Conservation (phyloP, 2,113 vertebrate genomes). For the Python bivittatus region DNA sequence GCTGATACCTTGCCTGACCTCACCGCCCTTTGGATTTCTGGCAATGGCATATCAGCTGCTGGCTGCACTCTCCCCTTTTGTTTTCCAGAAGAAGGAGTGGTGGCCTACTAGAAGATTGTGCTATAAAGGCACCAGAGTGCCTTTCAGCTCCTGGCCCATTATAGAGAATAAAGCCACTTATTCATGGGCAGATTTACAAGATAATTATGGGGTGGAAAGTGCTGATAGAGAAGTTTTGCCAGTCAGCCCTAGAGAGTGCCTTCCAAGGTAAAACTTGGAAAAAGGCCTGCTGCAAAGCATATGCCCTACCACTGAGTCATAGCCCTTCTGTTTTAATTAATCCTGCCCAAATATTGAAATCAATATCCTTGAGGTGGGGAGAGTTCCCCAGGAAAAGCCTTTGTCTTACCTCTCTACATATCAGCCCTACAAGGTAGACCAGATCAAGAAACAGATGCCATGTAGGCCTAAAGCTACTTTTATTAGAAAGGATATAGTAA, state of each 20-base stretch:
- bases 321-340: background rate
- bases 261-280: background rate
- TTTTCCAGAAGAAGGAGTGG: background rate
- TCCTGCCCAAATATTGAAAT: background rate
- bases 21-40: background rate
- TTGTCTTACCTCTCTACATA: background rate
- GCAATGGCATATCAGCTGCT: background rate
- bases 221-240: background rate
- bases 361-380: background rate
- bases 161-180: background rate
- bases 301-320: background rate
- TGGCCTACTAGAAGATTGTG: background rate
- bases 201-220: background rate
- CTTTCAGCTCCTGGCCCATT: background rate
- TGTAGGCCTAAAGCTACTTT: background rate
- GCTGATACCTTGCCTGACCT: background rate
- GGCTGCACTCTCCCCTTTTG: background rate
- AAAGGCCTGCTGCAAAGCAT: background rate
- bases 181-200: background rate
- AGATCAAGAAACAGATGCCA: background rate
- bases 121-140: background rate
- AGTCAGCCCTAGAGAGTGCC: background rate
- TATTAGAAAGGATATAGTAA: background rate
- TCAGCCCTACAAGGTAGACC: background rate
- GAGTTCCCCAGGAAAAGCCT: background rate